Percentiles rank a stretch among this genome's conserved stretches.
phyloP scores from a whole-genome alignment of 92 coral and sea anemone species.

The Siderastrea radians region DNA sequence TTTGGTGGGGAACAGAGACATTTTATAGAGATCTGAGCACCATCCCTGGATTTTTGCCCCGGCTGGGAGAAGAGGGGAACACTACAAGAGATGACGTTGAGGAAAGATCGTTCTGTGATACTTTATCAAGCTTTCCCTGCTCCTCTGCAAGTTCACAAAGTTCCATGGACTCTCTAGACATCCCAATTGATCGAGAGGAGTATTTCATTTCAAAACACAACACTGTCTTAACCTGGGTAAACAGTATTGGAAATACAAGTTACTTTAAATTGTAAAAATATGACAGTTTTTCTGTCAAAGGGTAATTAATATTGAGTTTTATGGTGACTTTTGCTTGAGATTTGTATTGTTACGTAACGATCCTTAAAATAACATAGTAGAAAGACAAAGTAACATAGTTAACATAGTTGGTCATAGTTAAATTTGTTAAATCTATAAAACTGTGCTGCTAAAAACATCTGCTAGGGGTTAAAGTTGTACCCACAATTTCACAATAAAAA shows the following conservation, averaged over 20 bases:
- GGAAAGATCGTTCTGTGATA: constrained; percentile 11
- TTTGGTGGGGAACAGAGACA: background rate
- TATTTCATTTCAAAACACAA: background rate
- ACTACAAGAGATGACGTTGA: background rate
- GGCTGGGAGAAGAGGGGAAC: background rate
- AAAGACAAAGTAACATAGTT: too few relatives aligned
- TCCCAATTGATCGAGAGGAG: background rate
- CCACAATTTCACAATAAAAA: too few relatives aligned
- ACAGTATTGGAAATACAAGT: background rate
- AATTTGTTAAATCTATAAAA: too few relatives aligned
- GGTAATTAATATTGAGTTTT: too few relatives aligned
- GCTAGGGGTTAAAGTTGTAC: too few relatives aligned
- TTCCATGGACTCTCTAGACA: background rate
- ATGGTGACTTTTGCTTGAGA: too few relatives aligned
- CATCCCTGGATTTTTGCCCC: background rate
- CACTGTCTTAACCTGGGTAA: background rate
- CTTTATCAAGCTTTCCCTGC: background rate
- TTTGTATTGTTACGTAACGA: too few relatives aligned
- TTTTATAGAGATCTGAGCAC: background rate
- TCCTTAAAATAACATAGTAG: too few relatives aligned
- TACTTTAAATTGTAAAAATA: background rate
- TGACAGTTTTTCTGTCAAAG: too few relatives aligned
- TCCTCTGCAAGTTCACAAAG: background rate
- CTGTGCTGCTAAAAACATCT: too few relatives aligned
- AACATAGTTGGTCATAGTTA: too few relatives aligned